A percentile compares a stretch with the other conserved stretches of the same genome.
These are phyloP conservation scores for Lycopodina hypogea DNA, from an alignment of 37 sponge, comb jelly and placozoan genomes.

Conservation along the genomic window DNA sequence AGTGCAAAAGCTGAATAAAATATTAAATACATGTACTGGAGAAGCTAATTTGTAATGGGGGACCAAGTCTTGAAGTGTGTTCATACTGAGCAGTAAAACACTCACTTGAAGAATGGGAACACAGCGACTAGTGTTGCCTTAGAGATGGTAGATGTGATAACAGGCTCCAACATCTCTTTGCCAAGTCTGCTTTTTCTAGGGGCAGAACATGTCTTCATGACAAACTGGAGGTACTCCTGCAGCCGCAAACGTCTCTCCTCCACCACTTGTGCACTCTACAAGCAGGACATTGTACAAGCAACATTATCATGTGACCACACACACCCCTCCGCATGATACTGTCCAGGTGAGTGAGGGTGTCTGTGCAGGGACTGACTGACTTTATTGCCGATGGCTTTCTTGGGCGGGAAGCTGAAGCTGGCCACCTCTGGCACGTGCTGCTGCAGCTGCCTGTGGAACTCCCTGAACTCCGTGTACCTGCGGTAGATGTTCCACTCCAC, in stretches of 20 bases:
- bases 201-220: slow-evolving; percentile 46
- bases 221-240: slow-evolving; percentile 74
- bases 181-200: not conserved
- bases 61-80: no score
- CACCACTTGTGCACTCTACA: slow-evolving; percentile 67
- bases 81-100: no score
- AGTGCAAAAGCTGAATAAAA: no score
- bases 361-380: slow-evolving; percentile 25
- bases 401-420: slow-evolving; percentile 85
- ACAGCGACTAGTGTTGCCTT: slow-evolving; percentile 60
- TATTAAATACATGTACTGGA: no score
- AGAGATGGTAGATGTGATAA: slow-evolving; percentile 42
- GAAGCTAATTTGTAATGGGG: no score
- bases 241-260: slow-evolving; percentile 64
- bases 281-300: not conserved
- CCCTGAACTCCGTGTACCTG: slow-evolving; percentile 88
- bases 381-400: slow-evolving; percentile 76
- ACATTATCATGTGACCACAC: not conserved
- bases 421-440: slow-evolving; percentile 31
- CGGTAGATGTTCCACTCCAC: slow-evolving; percentile 98
- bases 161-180: slow-evolving; percentile 15
- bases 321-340: not conserved
- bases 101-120: slow-evolving; percentile 80
- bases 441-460: slow-evolving; percentile 70
- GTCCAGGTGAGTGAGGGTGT: no score